phyloP scores from a whole-genome alignment of 2,113 vertebrate genomes.

The Ochotona curzoniae region DNA sequence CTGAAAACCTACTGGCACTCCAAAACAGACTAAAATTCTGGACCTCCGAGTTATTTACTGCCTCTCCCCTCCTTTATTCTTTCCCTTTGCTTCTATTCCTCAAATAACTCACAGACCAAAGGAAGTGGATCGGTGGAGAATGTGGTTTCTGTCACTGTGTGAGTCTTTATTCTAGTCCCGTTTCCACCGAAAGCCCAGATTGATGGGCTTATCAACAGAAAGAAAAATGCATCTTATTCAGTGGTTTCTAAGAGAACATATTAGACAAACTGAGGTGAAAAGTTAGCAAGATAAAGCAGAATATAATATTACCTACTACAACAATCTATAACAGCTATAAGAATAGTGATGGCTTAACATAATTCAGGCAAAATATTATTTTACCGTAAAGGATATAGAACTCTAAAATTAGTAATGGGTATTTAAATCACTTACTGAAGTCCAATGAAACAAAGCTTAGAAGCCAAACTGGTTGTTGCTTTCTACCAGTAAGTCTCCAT shows the following conservation, averaged over 20 bases:
- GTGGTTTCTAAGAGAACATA: conserved; percentile 33
- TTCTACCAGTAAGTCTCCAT: conserved; percentile 9
- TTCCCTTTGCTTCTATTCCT: conserved; percentile 19
- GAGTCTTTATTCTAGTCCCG: not conserved
- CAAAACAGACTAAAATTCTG: not conserved
- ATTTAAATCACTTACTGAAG: conserved; percentile 16
- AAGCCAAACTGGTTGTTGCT: not conserved
- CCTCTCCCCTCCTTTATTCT: not conserved
- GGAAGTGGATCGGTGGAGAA: not conserved
- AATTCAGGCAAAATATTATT: conserved; percentile 30
- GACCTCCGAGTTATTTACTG: not conserved
- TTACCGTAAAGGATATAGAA: not conserved
- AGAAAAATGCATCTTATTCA: not conserved
- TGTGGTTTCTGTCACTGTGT: not conserved
- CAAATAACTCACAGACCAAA: conserved; percentile 30
- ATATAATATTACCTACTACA: not conserved
- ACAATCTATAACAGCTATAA: not conserved
- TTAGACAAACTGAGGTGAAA: conserved; percentile 29
- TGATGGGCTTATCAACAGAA: conserved; percentile 26
- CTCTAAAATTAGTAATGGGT: conserved; percentile 3
- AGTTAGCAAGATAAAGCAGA: not conserved
- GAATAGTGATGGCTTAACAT: not conserved
- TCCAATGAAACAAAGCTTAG: not conserved
- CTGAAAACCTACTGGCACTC: not conserved
- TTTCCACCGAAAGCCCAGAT: not conserved